Evolutionary conservation across 2,888 invertebrate species (phyloP), one percentile per base, ranked within the genome.

Genomic region (Balanococcus diminutus): DNA sequence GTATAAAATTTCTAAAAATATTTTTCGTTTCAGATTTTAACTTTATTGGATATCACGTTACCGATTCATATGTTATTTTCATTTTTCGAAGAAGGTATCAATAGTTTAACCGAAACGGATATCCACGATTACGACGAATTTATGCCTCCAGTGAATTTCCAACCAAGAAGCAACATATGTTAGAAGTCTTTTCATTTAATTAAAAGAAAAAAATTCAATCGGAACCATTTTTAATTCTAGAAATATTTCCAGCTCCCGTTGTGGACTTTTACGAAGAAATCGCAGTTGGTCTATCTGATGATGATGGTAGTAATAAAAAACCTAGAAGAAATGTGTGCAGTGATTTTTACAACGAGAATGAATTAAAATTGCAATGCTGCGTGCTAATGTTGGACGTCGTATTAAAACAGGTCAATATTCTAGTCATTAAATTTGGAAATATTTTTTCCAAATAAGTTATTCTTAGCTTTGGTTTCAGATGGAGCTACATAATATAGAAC

Each of bases 311-410:
- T n/a, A n/a, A n/a, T n/a, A 92, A 92, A 82, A 85, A 86, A 82
- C 81, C 75, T 42, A 42, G 79, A n/a, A 72, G 36, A 32, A 85
- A 79, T 14, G 75, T 85, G 3, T 75, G 75, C 14, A 75, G 75
- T 28, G 85, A 85, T 39, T 85, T 72, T 32, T 86, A 81, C 81
- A 86, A 86, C 84, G 94, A 94, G 88, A 92, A 93, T 19, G 94
- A 94, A 89, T 91, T 94, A 84, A 96, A 97, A 90, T 91, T 98
- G n/a, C 96, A 96, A 0, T 98, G 98, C 89, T 98, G 97, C 90
- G 96, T 98, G 88, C 92, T 98, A 56, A 98, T 99, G 97, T 91
- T 99, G 87, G 99, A 99, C 89, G 95, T 98, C 88, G 91, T 98
- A 81, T 91, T 98, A 16, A 98, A 98, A 91, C 99, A 99, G 92